Evolutionary conservation across 2,888 invertebrate species (phyloP).

Genomic region (Maniola hyperantus): DNA sequence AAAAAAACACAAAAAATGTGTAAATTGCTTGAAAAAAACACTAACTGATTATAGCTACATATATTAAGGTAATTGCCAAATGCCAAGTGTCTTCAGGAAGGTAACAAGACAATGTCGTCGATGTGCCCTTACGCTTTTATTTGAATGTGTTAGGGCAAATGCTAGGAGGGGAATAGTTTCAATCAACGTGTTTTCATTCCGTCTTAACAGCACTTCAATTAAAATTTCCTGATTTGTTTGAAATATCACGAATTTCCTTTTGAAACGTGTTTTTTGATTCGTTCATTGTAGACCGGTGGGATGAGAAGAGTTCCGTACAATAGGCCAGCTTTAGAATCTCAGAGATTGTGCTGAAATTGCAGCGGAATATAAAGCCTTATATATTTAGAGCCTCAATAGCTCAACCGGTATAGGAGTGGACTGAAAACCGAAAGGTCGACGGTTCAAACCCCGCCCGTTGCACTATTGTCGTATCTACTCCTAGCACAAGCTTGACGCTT

Average conservation of each 20-base stretch:
- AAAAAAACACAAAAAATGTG: too few relatives aligned
- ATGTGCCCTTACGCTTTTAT: neutral
- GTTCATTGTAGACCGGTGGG: neutral
- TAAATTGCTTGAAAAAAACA: too few relatives aligned
- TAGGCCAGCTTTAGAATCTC: neutral
- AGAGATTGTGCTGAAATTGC: conserved; percentile 4
- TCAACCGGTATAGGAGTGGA: too few relatives aligned
- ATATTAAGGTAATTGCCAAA: too few relatives aligned
- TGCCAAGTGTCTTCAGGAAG: neutral
- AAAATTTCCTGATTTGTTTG: conserved; percentile 33
- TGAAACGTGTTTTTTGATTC: conserved; percentile 20
- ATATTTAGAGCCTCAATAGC: too few relatives aligned
- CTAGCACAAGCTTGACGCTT: too few relatives aligned
- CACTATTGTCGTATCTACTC: too few relatives aligned
- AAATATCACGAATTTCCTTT: conserved; percentile 30
- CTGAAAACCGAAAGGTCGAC: too few relatives aligned
- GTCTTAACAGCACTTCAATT: conserved; percentile 34
- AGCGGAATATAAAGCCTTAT: neutral
- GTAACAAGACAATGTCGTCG: neutral
- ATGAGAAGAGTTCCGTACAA: neutral
- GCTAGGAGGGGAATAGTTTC: conserved; percentile 32
- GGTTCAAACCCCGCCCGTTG: too few relatives aligned
- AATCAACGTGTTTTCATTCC: conserved; percentile 34
- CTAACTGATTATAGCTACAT: too few relatives aligned
- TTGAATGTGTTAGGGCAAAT: conserved; percentile 10